phyloP scores from a whole-genome alignment of 2,888 invertebrate genomes.

The Oligia fasciuncula region DNA sequence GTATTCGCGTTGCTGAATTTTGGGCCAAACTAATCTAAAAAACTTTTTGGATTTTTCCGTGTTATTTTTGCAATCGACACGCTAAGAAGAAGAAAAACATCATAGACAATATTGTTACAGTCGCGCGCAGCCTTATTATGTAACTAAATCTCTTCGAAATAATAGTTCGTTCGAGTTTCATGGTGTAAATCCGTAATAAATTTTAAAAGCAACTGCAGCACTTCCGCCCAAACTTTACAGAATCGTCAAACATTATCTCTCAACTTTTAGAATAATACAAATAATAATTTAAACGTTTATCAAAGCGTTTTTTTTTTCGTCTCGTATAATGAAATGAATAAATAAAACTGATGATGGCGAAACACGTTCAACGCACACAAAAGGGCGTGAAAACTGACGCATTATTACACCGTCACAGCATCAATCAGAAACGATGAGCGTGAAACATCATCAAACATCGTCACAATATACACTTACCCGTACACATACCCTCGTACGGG shows the following conservation, averaged over 20 bases:
- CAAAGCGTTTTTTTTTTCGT: neutral
- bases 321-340: neutral
- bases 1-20: too few species aligned
- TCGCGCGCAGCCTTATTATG: neutral
- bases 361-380: neutral
- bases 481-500: neutral
- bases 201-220: neutral
- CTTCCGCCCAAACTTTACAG: neutral
- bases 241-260: neutral
- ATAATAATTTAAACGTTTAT: neutral
- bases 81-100: too few species aligned
- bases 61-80: too few species aligned
- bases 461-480: neutral
- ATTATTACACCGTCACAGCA: conserved; percentile 7
- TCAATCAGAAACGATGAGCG: neutral
- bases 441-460: neutral
- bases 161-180: neutral
- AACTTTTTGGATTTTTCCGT: too few species aligned
- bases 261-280: neutral
- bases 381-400: neutral
- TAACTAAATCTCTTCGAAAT: neutral
- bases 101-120: neutral
- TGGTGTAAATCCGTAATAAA: neutral
- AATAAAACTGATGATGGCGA: neutral
- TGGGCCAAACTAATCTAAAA: too few species aligned